Conservation (phyloP, 2,113 vertebrate genomes). For the Rhynchopsitta pachyrhyncha region DNA sequence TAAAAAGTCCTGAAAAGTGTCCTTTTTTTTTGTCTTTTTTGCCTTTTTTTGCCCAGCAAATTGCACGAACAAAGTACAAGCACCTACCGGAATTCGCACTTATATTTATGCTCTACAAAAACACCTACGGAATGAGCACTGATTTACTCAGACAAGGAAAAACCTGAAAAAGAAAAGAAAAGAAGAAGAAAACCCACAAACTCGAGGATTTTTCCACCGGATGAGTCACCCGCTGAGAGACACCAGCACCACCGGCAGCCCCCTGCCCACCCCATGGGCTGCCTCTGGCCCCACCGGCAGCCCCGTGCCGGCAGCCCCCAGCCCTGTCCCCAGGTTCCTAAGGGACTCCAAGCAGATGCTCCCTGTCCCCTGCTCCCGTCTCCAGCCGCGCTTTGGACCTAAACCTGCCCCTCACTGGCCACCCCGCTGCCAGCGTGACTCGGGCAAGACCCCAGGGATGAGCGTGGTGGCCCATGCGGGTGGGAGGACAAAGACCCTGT, state of each 20-base stretch:
- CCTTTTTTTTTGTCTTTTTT: not conserved
- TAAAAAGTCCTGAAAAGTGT: not conserved
- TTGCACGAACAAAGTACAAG: not conserved
- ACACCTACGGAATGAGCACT: not conserved
- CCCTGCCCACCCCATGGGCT: not conserved
- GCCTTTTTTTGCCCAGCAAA: not conserved
- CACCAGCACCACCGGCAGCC: not conserved
- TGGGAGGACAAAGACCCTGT: not conserved
- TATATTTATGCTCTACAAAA: not conserved
- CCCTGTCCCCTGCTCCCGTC: not conserved
- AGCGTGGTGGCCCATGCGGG: not conserved
- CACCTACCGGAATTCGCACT: not conserved
- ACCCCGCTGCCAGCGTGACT: not conserved
- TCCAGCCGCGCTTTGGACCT: not conserved
- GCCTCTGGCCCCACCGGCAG: not conserved
- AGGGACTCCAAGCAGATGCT: not conserved
- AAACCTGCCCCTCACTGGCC: not conserved
- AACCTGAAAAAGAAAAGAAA: not conserved
- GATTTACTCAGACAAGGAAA: not conserved
- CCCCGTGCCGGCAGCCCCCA: not conserved
- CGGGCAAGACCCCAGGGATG: not conserved
- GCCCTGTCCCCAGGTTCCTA: not conserved
- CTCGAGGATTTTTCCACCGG: not conserved
- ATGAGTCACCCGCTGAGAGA: not conserved
- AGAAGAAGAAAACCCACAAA: not conserved